Conservation (phyloP, 2,888 invertebrate species). For the Idaea dimidiata region DNA sequence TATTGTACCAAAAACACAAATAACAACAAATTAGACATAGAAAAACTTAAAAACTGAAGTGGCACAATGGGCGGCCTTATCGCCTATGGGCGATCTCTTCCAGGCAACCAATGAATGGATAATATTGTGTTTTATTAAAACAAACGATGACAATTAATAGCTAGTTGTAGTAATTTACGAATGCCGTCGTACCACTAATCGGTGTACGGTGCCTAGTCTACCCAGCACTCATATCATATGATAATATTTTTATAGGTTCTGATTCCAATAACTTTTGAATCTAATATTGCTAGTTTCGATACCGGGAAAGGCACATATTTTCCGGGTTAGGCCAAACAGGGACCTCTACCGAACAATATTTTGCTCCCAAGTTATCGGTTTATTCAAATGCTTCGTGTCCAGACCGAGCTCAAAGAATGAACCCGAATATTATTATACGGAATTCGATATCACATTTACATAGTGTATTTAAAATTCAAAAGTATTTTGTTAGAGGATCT, state of each 20-base stretch:
- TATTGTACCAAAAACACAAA: too few species aligned
- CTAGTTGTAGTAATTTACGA: neutral
- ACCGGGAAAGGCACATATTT: conserved; percentile 65
- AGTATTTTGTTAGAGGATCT: too few species aligned
- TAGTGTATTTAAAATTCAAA: neutral
- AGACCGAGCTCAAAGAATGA: conserved; percentile 77
- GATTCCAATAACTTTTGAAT: conserved; percentile 51
- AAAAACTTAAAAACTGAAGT: too few species aligned
- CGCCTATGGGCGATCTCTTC: too few species aligned
- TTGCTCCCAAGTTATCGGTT: conserved; percentile 70
- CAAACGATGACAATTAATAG: neutral
- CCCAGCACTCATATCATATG: neutral
- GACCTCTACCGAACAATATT: conserved; percentile 76
- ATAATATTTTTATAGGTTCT: conserved; percentile 34
- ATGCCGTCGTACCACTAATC: neutral
- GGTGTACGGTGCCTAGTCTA: neutral
- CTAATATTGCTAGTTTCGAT: conserved; percentile 58
- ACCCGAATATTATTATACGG: conserved; percentile 78
- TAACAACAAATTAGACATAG: too few species aligned
- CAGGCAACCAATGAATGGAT: too few species aligned
- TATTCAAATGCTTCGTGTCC: conserved; percentile 76
- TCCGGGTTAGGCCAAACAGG: conserved; percentile 54
- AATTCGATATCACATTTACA: conserved; percentile 46
- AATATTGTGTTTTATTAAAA: too few species aligned
- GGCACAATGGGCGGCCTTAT: too few species aligned